Evolutionary conservation across 1,140 invertebrate genomes (phyloP).

Genomic region (Chironomus tepperi): DNA sequence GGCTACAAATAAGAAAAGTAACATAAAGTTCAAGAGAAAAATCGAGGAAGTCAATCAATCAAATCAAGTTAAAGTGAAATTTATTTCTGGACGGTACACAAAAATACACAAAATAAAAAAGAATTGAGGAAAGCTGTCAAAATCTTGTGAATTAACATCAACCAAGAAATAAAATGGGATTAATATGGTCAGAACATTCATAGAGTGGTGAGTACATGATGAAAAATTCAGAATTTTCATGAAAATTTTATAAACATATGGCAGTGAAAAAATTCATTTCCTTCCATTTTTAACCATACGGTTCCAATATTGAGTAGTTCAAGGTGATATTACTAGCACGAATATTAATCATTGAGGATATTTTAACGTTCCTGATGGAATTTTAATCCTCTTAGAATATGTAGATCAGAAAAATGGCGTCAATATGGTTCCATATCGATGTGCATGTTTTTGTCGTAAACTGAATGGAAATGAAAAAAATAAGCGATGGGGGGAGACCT

Average conservation of each 20-base stretch:
- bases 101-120: not conserved
- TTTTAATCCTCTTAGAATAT: not conserved
- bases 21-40: not conserved
- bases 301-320: not conserved
- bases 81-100: not conserved
- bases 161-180: conserved; percentile 21
- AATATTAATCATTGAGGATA: no score
- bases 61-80: not conserved
- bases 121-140: not conserved
- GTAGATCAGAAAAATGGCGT: not conserved
- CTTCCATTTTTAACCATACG: not conserved
- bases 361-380: no score
- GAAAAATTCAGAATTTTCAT: no score
- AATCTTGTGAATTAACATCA: not conserved
- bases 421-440: not conserved
- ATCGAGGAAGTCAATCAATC: no score
- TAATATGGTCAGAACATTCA: conserved; percentile 16
- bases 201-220: conserved; percentile 1
- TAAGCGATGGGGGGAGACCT: not conserved
- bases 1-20: not conserved
- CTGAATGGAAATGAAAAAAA: not conserved
- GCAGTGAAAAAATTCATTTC: no score
- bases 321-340: no score
- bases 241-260: no score
- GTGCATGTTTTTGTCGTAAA: not conserved